Evolutionary conservation across 2,113 vertebrate genomes (phyloP).

Genomic region (Cyanoramphus novaezelandiae): DNA sequence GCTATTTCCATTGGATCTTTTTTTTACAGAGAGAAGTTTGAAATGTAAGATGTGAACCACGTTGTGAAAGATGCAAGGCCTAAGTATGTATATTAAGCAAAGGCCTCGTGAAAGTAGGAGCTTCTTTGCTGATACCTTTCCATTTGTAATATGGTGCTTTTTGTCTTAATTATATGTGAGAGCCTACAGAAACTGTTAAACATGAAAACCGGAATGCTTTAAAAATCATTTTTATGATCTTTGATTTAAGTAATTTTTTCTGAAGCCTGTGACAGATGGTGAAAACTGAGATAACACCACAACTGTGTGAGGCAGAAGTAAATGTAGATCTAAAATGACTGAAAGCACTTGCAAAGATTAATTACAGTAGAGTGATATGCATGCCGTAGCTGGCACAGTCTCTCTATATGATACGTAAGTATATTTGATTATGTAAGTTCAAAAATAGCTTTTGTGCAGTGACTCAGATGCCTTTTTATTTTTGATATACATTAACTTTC

Average conservation of each 20-base stretch:
- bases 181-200: background rate
- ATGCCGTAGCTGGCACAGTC: conserved; percentile 44
- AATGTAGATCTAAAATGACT: conserved; percentile 49
- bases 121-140: background rate
- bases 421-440: conserved; percentile 62
- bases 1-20: background rate
- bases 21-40: background rate
- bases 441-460: conserved; percentile 62
- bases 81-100: background rate
- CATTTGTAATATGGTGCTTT: background rate
- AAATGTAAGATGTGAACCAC: background rate
- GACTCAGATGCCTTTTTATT: conserved; percentile 65
- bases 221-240: background rate
- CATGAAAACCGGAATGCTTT: background rate
- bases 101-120: background rate
- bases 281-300: conserved; percentile 36
- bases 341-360: conserved; percentile 49
- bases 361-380: conserved; percentile 37
- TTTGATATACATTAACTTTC: conserved; percentile 59
- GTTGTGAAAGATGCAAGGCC: background rate
- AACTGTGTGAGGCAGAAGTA: conserved; percentile 51
- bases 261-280: conserved; percentile 57
- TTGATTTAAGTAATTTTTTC: conserved; percentile 8
- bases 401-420: conserved; percentile 37
- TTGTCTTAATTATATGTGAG: background rate